phyloP scores from a whole-genome alignment of 2,113 vertebrate genomes.

The Callopanchax toddi region DNA sequence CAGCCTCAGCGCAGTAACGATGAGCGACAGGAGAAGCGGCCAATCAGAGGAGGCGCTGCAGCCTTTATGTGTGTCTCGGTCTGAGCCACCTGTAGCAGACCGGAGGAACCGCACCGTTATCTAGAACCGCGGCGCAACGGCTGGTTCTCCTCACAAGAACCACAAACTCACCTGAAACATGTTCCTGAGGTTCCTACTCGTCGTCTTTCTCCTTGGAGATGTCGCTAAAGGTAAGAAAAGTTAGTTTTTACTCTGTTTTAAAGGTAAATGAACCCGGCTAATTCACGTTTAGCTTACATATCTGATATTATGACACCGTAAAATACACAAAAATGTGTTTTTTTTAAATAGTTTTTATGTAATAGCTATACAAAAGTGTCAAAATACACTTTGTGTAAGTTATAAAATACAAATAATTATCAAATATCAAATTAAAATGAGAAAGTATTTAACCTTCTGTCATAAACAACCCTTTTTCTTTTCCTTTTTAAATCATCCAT shows the following conservation, averaged over 20 bases:
- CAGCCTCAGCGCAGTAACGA: slow-evolving; percentile 12
- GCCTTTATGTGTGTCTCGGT: slow-evolving; percentile 28
- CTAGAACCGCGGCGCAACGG: background rate
- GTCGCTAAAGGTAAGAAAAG: slow-evolving; percentile 45
- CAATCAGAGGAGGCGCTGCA: slow-evolving; percentile 51
- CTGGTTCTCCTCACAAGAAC: background rate
- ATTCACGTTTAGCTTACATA: background rate
- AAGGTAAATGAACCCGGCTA: background rate
- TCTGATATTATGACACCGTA: no score
- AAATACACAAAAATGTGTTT: no score
- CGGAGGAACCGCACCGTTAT: slow-evolving; percentile 25
- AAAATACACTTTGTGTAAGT: no score
- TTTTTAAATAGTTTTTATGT: no score
- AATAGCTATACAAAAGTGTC: no score
- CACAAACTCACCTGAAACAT: slow-evolving; percentile 31
- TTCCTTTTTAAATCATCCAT: no score
- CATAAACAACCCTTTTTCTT: no score
- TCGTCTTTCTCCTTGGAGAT: slow-evolving; percentile 22
- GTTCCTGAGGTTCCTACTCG: slow-evolving; percentile 7
- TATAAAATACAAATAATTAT: no score
- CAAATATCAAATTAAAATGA: no score
- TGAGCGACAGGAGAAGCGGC: slow-evolving; percentile 45
- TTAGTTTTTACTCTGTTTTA: background rate
- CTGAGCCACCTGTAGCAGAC: slow-evolving; percentile 61
- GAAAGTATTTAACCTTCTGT: no score